A percentile compares a stretch with the other conserved stretches of the same genome.
These are phyloP conservation scores for Aegotheles bennettii DNA, from an alignment of 2,113 vertebrate species.

Conservation along the genomic window DNA sequence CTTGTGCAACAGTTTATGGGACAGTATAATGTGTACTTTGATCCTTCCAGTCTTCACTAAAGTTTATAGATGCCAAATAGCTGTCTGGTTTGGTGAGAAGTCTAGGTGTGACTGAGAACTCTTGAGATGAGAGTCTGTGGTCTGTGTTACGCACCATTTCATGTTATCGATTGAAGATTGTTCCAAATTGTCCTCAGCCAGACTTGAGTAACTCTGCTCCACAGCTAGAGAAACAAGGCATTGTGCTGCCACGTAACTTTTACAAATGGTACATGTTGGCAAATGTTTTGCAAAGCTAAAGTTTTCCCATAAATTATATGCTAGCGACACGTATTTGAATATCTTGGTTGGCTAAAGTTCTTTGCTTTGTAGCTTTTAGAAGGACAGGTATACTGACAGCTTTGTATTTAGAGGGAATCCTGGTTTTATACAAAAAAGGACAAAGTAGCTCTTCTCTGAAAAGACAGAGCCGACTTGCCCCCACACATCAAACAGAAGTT, in stretches of 20 bases:
- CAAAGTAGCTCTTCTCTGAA: background rate
- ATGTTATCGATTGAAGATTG: background rate
- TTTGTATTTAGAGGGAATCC: background rate
- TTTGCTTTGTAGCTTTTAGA: background rate
- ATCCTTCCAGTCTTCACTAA: background rate
- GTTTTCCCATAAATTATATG: background rate
- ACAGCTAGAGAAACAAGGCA: background rate
- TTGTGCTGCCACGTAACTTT: background rate
- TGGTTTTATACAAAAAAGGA: background rate
- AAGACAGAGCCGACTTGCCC: background rate
- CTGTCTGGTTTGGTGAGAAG: background rate
- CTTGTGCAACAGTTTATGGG: background rate
- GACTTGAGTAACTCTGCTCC: background rate
- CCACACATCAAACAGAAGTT: background rate
- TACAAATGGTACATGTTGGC: background rate
- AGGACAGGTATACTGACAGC: background rate
- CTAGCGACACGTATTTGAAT: background rate
- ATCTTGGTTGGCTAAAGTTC: background rate
- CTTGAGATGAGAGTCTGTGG: background rate
- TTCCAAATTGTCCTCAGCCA: background rate
- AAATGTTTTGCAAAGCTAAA: background rate
- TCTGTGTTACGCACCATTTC: background rate
- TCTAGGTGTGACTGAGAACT: background rate
- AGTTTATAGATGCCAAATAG: background rate
- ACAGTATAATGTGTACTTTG: background rate